Conservation (phyloP, 1,140 invertebrate species). For the Archegozetes longisetosus region DNA sequence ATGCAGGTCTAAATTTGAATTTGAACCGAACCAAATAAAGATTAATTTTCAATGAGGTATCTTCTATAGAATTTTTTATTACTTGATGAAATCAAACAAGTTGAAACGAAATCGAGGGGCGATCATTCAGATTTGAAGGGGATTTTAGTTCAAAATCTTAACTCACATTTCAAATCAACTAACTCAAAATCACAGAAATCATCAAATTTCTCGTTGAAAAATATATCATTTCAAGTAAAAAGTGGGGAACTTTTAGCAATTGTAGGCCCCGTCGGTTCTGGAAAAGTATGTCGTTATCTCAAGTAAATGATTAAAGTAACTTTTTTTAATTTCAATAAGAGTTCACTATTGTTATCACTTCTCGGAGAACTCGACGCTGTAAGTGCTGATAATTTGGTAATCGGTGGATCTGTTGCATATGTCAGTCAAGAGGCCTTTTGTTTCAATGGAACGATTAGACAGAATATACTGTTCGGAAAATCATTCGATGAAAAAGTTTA, state of each 20-base stretch:
- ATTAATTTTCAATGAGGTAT: too few species aligned
- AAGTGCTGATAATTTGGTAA: slow-evolving; percentile 42
- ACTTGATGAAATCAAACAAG: too few species aligned
- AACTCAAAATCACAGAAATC: too few species aligned
- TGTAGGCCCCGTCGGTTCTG: slow-evolving; percentile 8
- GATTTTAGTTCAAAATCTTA: too few species aligned
- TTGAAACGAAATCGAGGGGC: too few species aligned
- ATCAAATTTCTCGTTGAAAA: not conserved
- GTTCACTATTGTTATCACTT: slow-evolving; percentile 21
- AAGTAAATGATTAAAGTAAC: not conserved
- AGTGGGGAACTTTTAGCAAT: slow-evolving; percentile 9
- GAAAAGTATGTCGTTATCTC: slow-evolving; percentile 4
- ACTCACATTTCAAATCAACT: too few species aligned
- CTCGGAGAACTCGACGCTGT: slow-evolving; percentile 33
- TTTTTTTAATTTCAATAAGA: slow-evolving; percentile 25
- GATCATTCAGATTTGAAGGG: too few species aligned
- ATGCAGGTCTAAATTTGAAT: slow-evolving; percentile 11
- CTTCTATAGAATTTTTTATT: too few species aligned
- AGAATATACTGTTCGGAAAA: slow-evolving; percentile 19
- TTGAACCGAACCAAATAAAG: not conserved
- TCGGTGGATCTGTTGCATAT: slow-evolving; percentile 63
- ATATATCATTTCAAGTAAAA: slow-evolving; percentile 9
- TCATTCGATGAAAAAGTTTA: slow-evolving; percentile 16
- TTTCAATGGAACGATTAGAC: slow-evolving; percentile 15
- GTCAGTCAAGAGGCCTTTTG: slow-evolving; percentile 40